Percentiles rank a stretch among this genome's conserved stretches.
phyloP scores from a whole-genome alignment of 2,888 invertebrate genomes.

The Parochlus steinenii region DNA sequence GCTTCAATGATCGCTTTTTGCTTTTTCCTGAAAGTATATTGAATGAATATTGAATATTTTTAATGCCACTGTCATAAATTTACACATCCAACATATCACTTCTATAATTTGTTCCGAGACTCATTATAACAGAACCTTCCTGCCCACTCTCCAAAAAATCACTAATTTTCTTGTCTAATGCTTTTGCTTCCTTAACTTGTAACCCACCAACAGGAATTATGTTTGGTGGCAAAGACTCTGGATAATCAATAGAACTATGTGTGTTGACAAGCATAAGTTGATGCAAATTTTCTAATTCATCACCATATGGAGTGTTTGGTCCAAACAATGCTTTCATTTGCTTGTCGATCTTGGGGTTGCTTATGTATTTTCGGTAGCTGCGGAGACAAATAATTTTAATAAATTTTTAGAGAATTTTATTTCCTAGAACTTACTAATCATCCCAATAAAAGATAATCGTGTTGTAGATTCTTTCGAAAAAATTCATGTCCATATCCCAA shows the following conservation, averaged over 20 bases:
- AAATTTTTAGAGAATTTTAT: too few species aligned
- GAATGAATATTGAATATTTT: too few species aligned
- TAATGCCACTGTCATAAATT: too few species aligned
- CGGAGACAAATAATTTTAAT: too few species aligned
- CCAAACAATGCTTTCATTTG: constrained; percentile 16
- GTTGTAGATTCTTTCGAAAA: constrained; percentile 18
- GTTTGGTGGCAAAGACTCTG: constrained; percentile 24
- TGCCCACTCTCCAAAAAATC: constrained; percentile 19
- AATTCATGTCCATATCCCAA: constrained; percentile 18
- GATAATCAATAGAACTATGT: constrained; percentile 22
- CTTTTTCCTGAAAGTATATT: too few species aligned
- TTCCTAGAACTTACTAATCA: constrained; percentile 15
- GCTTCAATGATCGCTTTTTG: constrained; percentile 18
- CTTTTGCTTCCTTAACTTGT: constrained; percentile 21
- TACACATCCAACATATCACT: constrained; percentile 12
- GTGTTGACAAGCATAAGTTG: constrained; percentile 23
- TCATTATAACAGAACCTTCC: constrained; percentile 24
- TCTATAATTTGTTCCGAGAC: constrained; percentile 22
- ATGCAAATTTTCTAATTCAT: constrained; percentile 17
- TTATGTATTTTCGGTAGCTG: constrained; percentile 17
- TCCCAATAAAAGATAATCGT: constrained; percentile 17
- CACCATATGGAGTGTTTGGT: constrained; percentile 15
- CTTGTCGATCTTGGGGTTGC: constrained; percentile 16
- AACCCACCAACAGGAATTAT: constrained; percentile 27
- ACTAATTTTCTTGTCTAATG: constrained; percentile 19